Evolutionary conservation across 2,797 vertebrate genomes (phyloP), one percentile per base, ranked within the genome.

Genomic region (Ceyx erithaca): DNA sequence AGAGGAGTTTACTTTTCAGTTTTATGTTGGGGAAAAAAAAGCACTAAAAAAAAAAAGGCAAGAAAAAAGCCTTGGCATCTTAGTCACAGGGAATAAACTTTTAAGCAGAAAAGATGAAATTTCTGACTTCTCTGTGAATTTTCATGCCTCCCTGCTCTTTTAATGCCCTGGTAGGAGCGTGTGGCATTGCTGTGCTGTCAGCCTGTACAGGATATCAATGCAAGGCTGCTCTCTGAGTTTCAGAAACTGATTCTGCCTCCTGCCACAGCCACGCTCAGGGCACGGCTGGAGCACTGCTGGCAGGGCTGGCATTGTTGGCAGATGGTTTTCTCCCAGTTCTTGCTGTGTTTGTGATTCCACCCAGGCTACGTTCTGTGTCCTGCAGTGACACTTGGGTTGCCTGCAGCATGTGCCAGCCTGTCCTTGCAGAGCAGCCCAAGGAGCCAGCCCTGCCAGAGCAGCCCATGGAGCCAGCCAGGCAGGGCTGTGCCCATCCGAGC

Each of bases 391-490:
- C 51, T 54, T 37, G 22, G 2, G 18, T 58, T 79, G 15, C 62
- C 48, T 89, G n/a, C 18, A 41, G 20, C 37, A 0, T 37, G 72
- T 73, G 80, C 71, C 22, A 26, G 35, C 62, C 22, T 0, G 20
- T 61, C 82, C 52, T 51, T 22, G 45, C 14, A 5, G 41, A 66
- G 43, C 26, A 69, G 21, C 1, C 4, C 10, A 6, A 22, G 19
- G 25, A 16, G 18, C 22, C 3, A 3, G 3, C 6, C 37, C n/a
- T n/a, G n/a, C n/a, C 14, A 5, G 41, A 66, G 43, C 26, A 69
- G 21, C 1, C 4, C 10, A 6, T 26, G 19, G 25, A 16, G 18
- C 22, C 3, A 3, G 3, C 6, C 37, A 28, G 67, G n/a, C n/a
- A 11, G 4, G 30, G 25, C 71, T 17, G 33, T 61, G 63, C 35